Evolutionary conservation across 2,888 invertebrate species (phyloP).

Genomic region (Cerastis rubricosa): DNA sequence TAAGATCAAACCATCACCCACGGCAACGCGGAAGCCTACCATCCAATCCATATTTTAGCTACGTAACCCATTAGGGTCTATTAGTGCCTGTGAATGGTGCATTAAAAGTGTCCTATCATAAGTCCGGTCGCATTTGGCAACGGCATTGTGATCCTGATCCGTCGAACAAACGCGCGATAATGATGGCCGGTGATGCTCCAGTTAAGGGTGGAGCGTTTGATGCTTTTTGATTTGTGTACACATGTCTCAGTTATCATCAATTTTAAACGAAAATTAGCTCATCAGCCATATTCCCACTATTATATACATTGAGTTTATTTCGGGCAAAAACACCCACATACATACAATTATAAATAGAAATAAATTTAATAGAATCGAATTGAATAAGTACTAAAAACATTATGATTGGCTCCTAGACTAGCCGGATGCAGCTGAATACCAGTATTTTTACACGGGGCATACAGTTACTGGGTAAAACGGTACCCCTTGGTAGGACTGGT

Average conservation of each 20-base stretch:
- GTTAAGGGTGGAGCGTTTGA: slow-evolving; percentile 58
- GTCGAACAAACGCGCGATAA: slow-evolving; percentile 88
- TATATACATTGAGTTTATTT: too few relatives aligned
- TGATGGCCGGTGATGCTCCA: slow-evolving; percentile 73
- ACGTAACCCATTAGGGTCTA: slow-evolving; percentile 77
- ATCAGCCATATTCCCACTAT: neutral
- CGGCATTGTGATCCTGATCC: slow-evolving; percentile 87
- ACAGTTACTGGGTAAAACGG: neutral
- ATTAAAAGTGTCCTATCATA: slow-evolving; percentile 87
- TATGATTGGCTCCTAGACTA: neutral
- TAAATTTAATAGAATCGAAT: too few relatives aligned
- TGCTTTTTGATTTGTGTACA: slow-evolving; percentile 6
- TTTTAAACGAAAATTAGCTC: neutral
- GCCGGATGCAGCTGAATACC: neutral
- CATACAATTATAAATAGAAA: too few relatives aligned
- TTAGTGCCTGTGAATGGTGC: slow-evolving; percentile 80
- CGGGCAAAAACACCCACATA: too few relatives aligned
- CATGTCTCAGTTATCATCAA: neutral
- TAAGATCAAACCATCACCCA: slow-evolving; percentile 6
- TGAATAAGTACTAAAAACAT: too few relatives aligned
- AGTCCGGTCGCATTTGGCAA: slow-evolving; percentile 87
- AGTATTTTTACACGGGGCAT: neutral
- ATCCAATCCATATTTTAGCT: slow-evolving; percentile 75
- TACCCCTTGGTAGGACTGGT: neutral
- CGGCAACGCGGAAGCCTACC: slow-evolving; percentile 73